Evolutionary conservation across 2,888 invertebrate genomes (phyloP).

Genomic region (Syritta pipiens): DNA sequence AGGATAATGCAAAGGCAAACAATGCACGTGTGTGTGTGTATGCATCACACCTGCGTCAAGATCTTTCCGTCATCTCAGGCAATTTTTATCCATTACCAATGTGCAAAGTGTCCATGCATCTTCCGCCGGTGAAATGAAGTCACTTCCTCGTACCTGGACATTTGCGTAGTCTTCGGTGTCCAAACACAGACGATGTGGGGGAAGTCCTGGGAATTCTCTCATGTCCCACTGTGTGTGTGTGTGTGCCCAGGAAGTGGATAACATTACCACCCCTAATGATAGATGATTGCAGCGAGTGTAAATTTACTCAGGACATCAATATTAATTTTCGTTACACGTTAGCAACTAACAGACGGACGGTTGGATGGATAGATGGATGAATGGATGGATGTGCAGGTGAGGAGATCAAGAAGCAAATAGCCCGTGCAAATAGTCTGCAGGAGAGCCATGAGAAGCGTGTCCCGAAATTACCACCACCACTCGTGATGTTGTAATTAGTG

Average conservation of each 20-base stretch:
- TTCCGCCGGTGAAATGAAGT: not conserved
- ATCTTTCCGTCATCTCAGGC: slow-evolving; percentile 17
- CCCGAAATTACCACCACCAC: slow-evolving; percentile 18
- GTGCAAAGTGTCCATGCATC: not conserved
- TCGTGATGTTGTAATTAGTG: slow-evolving; percentile 51
- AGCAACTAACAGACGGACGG: slow-evolving; percentile 21
- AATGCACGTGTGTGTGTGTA: not conserved
- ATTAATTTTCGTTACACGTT: slow-evolving; percentile 50
- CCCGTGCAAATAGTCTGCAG: slow-evolving; percentile 12
- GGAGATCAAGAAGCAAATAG: slow-evolving; percentile 20
- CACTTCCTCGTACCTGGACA: slow-evolving; percentile 21
- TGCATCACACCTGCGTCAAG: not conserved
- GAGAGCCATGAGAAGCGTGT: not conserved
- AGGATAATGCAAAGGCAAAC: slow-evolving; percentile 58
- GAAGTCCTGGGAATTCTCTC: too few species aligned
- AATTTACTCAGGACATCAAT: slow-evolving; percentile 65
- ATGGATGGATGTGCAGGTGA: slow-evolving; percentile 14
- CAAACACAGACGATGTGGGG: not conserved
- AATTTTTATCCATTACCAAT: slow-evolving; percentile 61
- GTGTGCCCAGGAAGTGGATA: not conserved
- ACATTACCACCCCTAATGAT: slow-evolving; percentile 57
- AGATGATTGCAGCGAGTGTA: slow-evolving; percentile 65
- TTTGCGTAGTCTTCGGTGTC: slow-evolving; percentile 19
- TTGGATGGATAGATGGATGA: not conserved
- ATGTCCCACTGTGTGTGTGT: too few species aligned